Percentiles rank a stretch among this genome's conserved stretches.
Conservation (phyloP, 2,797 vertebrate genomes). For the Phrynocephalus forsythii region DNA sequence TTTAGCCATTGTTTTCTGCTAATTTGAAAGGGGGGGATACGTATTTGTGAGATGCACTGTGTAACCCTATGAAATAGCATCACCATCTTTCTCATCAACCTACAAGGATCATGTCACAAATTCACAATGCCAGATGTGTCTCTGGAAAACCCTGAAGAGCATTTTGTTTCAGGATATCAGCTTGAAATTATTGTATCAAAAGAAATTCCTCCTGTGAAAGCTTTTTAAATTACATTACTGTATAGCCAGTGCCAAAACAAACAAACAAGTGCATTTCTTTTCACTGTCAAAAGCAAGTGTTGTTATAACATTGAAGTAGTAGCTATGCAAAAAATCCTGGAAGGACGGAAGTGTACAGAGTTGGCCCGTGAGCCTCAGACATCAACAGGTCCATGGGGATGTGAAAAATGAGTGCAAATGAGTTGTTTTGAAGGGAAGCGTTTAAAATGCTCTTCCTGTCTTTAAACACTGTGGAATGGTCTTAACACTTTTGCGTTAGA, state of each 20-base stretch:
- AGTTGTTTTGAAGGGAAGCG: slow-evolving; percentile 50
- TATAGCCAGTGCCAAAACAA: slow-evolving; percentile 52
- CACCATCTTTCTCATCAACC: slow-evolving; percentile 14
- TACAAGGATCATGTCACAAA: slow-evolving; percentile 16
- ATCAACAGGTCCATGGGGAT: slow-evolving; percentile 32
- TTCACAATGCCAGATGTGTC: slow-evolving; percentile 21
- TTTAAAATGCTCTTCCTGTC: slow-evolving; percentile 50
- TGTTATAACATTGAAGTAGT: slow-evolving; percentile 17
- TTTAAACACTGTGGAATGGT: slow-evolving; percentile 48
- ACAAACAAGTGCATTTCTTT: slow-evolving; percentile 36
- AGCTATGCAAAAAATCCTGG: slow-evolving; percentile 33
- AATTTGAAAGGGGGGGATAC: slow-evolving; percentile 11
- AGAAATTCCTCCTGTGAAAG: slow-evolving; percentile 36
- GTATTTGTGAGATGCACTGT: slow-evolving; percentile 26
- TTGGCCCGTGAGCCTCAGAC: slow-evolving; percentile 37
- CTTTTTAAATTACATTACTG: slow-evolving; percentile 42
- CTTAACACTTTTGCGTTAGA: slow-evolving; percentile 19
- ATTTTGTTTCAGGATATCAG: slow-evolving; percentile 49
- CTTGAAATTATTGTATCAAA: slow-evolving; percentile 45
- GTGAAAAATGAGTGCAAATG: slow-evolving; percentile 45
- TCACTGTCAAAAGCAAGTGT: not conserved
- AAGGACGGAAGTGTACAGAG: slow-evolving; percentile 38
- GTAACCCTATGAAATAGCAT: slow-evolving; percentile 35
- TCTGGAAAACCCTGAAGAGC: slow-evolving; percentile 37
- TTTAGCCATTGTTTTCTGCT: slow-evolving; percentile 41